Base-by-base conservation (phyloP, 2,888 invertebrate species). In the Xestobium rufovillosum region DNA sequence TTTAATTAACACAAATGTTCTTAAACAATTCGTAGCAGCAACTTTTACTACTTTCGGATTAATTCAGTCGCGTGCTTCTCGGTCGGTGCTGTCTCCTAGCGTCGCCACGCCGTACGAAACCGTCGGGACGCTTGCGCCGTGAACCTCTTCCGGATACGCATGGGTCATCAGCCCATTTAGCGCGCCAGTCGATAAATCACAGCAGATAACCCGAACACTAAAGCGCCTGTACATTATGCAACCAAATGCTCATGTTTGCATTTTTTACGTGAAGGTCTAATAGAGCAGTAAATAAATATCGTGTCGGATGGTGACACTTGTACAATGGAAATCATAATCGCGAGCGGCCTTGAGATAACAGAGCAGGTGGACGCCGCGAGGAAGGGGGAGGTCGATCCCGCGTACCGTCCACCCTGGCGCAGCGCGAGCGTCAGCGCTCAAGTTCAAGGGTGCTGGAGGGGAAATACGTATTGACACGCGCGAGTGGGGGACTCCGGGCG, bases 361-460 rank as follows among this genome's bases (percentile, higher is more conserved):
- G n/a, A n/a, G n/a, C 23, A 19, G 23, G 23, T 19, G 23, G 23
- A 19, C 23, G 23, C 6, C n/a, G 23, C 23, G 23, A n/a, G 23
- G 23, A 19, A n/a, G 6, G 23, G 23, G 23, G 23, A 19, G n/a
- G 6, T n/a, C 6, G n/a, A n/a, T 19, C 47, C 38, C 44, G 38
- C 42, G 43, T 41, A 37, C 39, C 36, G 46, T 39, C 45, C 27
- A 35, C 42, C 44, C 47, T 45, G 45, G 49, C 45, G 42, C 49
- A 38, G 32, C 41, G 43, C 38, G 40, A 46, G 53, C 54, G 49
- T 48, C 44, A 47, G 49, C 43, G 48, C 50, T 59, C 63, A 66
- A 67, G 66, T 66, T 65, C 66, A 66, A 66, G 67, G 65, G 65
- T 63, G 61, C 52, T 57, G 58, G 60, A 59, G 63, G 61, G 61